phyloP scores from a whole-genome alignment of 1,140 invertebrate species.

The Neodiprion pinetum region DNA sequence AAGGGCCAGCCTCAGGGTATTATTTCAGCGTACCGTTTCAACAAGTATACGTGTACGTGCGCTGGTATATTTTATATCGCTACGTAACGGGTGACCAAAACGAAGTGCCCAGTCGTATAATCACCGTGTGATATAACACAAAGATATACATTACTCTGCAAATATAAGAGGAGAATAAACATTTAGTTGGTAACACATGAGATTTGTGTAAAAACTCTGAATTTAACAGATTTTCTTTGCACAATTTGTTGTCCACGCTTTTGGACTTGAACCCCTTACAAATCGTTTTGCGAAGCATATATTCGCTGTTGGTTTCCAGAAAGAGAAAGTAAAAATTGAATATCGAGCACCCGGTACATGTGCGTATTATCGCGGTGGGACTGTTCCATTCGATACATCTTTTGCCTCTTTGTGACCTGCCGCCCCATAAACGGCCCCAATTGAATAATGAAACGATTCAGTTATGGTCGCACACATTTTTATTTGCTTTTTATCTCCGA shows the following conservation, averaged over 20 bases:
- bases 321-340: background rate
- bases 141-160: background rate
- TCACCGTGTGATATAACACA: too few relatives aligned
- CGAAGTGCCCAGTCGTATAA: too few relatives aligned
- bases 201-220: too few relatives aligned
- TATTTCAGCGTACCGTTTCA: slow-evolving; percentile 2
- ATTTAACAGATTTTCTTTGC: too few relatives aligned
- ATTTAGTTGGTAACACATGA: too few relatives aligned
- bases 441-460: slow-evolving; percentile 18
- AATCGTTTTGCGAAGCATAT: background rate
- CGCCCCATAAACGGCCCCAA: slow-evolving; percentile 10
- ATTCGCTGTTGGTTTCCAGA: background rate
- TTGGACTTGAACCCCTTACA: background rate
- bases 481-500: background rate
- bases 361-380: background rate
- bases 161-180: too few relatives aligned
- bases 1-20: background rate
- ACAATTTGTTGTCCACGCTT: too few relatives aligned
- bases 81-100: background rate
- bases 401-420: slow-evolving; percentile 6
- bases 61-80: background rate
- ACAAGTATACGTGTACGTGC: background rate
- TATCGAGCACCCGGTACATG: background rate
- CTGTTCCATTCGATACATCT: background rate
- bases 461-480: slow-evolving; percentile 13